These are phyloP conservation scores for Platycheirus albimanus DNA, from an alignment of 2,888 invertebrate species.

Conservation along the genomic window DNA sequence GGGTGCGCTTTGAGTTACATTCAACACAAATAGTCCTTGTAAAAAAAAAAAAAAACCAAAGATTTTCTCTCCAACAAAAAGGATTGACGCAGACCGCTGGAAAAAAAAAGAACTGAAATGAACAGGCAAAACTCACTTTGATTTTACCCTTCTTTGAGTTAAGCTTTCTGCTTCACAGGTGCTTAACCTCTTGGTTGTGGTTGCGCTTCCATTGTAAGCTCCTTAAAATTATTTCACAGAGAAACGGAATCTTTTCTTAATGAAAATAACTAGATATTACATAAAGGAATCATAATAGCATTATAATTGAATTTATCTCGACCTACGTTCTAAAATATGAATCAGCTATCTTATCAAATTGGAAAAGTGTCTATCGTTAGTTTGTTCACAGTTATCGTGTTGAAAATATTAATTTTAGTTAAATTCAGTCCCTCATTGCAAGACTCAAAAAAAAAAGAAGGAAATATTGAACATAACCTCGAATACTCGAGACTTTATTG, in stretches of 20 bases:
- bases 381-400: too few species aligned
- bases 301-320: conserved; percentile 20
- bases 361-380: too few species aligned
- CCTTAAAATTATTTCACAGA: conserved; percentile 24
- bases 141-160: conserved; percentile 51
- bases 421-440: too few species aligned
- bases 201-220: conserved; percentile 37
- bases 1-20: conserved; percentile 17
- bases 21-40: conserved; percentile 1
- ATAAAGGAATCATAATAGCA: conserved; percentile 11
- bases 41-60: too few species aligned
- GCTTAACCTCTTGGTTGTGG: conserved; percentile 50
- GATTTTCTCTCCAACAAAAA: conserved; percentile 3
- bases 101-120: background rate
- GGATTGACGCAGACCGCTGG: conserved; percentile 4
- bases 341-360: too few species aligned
- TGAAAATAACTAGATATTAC: background rate
- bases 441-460: too few species aligned
- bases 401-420: too few species aligned
- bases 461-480: too few species aligned
- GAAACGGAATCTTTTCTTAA: background rate
- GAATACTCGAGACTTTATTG: too few species aligned
- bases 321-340: background rate
- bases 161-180: conserved; percentile 60
- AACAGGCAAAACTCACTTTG: conserved; percentile 40